Percentiles rank a stretch among this genome's conserved stretches.
Conservation (phyloP, 2,888 invertebrate genomes). For the Pomacea canaliculata region DNA sequence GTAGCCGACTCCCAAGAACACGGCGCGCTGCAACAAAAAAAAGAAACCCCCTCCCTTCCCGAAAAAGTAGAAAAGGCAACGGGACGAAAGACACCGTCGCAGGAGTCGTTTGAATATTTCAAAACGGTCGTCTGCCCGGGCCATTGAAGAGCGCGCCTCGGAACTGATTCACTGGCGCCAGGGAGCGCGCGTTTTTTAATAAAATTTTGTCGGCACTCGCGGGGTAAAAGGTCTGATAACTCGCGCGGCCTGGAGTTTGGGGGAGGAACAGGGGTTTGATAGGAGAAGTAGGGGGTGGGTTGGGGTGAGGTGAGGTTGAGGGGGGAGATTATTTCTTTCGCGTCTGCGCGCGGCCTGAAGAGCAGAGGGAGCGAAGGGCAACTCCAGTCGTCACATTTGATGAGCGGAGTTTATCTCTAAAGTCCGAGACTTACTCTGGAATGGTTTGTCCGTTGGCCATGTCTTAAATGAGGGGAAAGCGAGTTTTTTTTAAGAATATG, state of each 20-base stretch:
- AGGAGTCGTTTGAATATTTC: constrained; percentile 8
- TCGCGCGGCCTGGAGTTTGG: background rate
- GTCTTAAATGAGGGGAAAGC: no score
- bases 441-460: no score
- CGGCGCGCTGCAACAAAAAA: background rate
- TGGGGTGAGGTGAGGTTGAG: no score
- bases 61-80: background rate
- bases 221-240: background rate
- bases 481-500: no score
- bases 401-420: background rate
- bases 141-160: constrained; percentile 7
- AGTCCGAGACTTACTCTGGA: no score
- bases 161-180: constrained; percentile 16
- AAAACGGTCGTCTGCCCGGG: constrained; percentile 16
- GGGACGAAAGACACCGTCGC: constrained; percentile 1
- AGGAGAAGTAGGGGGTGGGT: no score
- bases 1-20: constrained; percentile 1
- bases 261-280: no score
- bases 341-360: no score
- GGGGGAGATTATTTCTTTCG: no score
- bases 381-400: no score
- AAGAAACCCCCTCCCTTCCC: no score
- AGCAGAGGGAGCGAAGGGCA: no score
- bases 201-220: constrained; percentile 2
- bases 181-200: background rate